Conservation (phyloP, 2,888 invertebrate species). For the Eupeodes luniger region DNA sequence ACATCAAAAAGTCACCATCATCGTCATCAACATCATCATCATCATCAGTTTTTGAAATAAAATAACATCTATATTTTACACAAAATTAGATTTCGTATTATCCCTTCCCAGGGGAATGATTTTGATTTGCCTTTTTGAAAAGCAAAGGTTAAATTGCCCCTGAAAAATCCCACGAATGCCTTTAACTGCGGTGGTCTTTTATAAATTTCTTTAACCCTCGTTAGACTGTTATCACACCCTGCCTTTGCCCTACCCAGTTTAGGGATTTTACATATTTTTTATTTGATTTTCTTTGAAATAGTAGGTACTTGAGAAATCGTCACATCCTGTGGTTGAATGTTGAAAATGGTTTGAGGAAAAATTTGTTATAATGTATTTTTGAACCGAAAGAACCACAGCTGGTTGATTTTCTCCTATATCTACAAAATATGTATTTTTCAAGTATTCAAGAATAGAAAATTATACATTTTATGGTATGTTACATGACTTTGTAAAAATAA, state of each 20-base stretch:
- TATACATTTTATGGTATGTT: too few relatives aligned
- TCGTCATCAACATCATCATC: background rate
- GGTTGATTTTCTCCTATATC: background rate
- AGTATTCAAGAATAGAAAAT: too few relatives aligned
- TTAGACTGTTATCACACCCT: constrained; percentile 5
- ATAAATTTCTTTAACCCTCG: constrained; percentile 10
- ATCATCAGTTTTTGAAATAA: constrained; percentile 3
- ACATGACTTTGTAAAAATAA: too few relatives aligned
- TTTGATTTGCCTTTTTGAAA: background rate
- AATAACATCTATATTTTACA: constrained; percentile 24
- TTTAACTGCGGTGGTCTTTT: background rate
- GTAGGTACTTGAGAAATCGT: background rate
- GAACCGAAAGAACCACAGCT: background rate
- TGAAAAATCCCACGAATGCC: background rate
- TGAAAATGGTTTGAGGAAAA: background rate
- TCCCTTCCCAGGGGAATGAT: background rate
- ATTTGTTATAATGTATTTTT: constrained; percentile 1
- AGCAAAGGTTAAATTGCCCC: constrained; percentile 20
- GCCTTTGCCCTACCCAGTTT: too few relatives aligned
- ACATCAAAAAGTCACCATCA: background rate
- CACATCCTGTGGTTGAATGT: background rate
- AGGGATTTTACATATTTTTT: background rate
- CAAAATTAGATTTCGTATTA: constrained; percentile 11
- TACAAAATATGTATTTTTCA: too few relatives aligned
- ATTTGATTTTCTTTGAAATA: constrained; percentile 1